Base-by-base conservation (phyloP, 2,797 vertebrate genomes). In the Catostomus latipinnis region DNA sequence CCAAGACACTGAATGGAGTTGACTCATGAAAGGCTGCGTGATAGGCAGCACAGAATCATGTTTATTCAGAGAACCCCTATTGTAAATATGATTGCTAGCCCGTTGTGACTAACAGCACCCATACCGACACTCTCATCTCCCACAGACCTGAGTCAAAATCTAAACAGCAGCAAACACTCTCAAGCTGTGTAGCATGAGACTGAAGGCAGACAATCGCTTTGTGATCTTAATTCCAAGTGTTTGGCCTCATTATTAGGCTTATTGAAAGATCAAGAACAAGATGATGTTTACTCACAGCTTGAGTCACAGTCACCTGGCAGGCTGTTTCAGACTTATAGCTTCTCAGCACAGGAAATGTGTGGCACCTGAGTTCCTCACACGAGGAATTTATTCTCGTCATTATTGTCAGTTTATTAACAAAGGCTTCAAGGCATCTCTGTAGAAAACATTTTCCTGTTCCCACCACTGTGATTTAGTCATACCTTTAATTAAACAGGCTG, bases 121-220 rank as follows among this genome's bases (percentile, higher is more conserved):
- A 67, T 67, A 83, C 50, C 66, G 65, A 52, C 50, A 69, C 71
- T 81, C 81, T 74, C 76, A 72, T 74, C 76, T 71, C 80, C 77
- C 67, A 58, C 73, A 13, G 54, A 71, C 79, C 79, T 18, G 74
- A 80, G 80, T 83, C 67, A 78, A 78, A 52, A 66, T 60, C 54
- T 22, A 67, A 43, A 49, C 56, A 53, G 76, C 67, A 46, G 61
- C 61, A 70, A 68, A 13, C 57, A 53, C 66, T 14, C 49, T 49
- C 68, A 61, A 6, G 48, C 75, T 77, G 66, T 77, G 74, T 60
- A n/a, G 86, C 71, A 75, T 54, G 86, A 89, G 85, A 88, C 83
- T 89, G 87, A 85, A 88, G 87, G 85, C 90, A 93, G 88, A 91
- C 87, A 82, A 89, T 82, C 48, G 11, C 50, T 74, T 85, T 92